Evolutionary conservation across 2,888 invertebrate species (phyloP).

Genomic region (Megaustenia siamemsis): DNA sequence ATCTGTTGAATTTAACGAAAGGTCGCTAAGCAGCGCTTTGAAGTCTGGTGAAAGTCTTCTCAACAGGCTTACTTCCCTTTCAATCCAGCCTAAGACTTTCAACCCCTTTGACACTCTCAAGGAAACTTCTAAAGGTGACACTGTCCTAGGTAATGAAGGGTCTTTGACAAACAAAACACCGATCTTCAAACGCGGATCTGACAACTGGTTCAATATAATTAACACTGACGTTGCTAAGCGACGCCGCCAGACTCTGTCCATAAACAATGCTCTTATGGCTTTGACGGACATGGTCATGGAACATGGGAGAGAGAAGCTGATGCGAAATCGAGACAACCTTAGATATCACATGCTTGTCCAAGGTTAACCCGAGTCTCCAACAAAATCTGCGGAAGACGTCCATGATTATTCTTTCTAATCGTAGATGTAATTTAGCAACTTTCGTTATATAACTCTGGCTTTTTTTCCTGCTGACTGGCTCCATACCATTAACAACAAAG

Average conservation of each 20-base stretch:
- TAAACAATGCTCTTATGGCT: constrained; percentile 46
- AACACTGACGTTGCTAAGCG: constrained; percentile 14
- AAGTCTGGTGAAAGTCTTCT: not conserved
- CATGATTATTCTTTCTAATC: not conserved
- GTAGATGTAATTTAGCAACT: not conserved
- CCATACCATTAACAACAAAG: too few species aligned
- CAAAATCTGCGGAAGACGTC: not conserved
- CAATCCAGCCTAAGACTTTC: not conserved
- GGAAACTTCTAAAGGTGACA: not conserved
- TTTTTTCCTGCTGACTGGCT: not conserved
- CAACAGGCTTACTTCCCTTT: not conserved
- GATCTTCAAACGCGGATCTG: not conserved
- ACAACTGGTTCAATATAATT: constrained; percentile 16
- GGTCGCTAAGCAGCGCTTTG: not conserved
- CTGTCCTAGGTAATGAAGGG: not conserved
- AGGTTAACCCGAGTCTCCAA: not conserved
- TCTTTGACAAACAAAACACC: not conserved
- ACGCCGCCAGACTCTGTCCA: constrained; percentile 30
- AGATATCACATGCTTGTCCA: constrained; percentile 38
- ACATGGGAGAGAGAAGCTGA: constrained; percentile 20
- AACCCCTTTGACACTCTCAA: not conserved
- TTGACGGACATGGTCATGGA: constrained; percentile 44
- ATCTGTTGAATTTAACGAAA: not conserved
- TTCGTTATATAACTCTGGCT: not conserved
- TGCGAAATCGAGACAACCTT: constrained; percentile 35